Conservation (phyloP, 2,888 invertebrate genomes). For the Hirtodrosophila trivittata region DNA sequence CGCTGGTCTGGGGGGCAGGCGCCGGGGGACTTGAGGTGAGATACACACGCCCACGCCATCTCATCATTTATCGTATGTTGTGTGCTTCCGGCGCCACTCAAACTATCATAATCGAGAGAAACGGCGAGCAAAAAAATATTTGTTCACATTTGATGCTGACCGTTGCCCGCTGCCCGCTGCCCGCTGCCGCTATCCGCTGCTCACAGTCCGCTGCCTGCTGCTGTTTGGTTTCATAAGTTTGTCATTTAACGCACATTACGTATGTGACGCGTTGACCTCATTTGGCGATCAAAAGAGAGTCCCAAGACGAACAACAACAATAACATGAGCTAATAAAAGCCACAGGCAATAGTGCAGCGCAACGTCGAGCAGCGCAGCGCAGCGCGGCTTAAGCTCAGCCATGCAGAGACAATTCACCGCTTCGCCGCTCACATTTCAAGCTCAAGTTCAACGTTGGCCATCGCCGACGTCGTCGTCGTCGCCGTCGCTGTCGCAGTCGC, state of each 20-base stretch:
- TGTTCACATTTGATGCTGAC: constrained; percentile 11
- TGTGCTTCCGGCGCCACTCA: constrained; percentile 75
- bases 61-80: constrained; percentile 65
- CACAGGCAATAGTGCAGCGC: constrained; percentile 1
- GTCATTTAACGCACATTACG: constrained; percentile 70
- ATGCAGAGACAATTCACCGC: constrained; percentile 36
- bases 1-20: neutral
- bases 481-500: constrained; percentile 7
- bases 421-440: constrained; percentile 63
- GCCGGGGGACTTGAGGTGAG: constrained; percentile 1
- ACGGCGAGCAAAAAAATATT: constrained; percentile 12
- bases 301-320: constrained; percentile 10
- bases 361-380: neutral
- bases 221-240: constrained; percentile 53
- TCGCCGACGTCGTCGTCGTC: constrained; percentile 4
- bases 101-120: constrained; percentile 16
- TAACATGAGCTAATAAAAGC: constrained; percentile 7
- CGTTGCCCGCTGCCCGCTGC: neutral
- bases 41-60: constrained; percentile 43
- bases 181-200: neutral
- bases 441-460: constrained; percentile 71
- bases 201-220: neutral
- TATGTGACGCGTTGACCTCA: constrained; percentile 69
- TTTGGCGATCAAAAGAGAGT: constrained; percentile 55
- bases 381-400: constrained; percentile 24